Evolutionary conservation across 2,888 invertebrate species (phyloP).

Genomic region (Mythimna impura): DNA sequence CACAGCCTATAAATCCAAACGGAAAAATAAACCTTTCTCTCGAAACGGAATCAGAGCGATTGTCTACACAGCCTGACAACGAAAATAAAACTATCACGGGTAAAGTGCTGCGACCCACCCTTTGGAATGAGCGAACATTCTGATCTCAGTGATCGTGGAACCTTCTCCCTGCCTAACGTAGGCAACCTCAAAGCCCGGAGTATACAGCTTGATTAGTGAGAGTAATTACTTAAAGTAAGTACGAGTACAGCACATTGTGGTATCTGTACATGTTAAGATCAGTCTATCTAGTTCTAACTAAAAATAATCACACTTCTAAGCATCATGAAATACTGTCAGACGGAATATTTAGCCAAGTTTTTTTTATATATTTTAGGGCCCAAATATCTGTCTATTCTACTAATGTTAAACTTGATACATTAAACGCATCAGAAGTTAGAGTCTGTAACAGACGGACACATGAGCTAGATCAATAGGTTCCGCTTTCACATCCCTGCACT

Average conservation of each 20-base stretch:
- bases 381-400: background rate
- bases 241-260: conserved; percentile 9
- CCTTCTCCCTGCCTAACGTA: conserved; percentile 12
- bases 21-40: conserved; percentile 59
- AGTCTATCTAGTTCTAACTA: conserved; percentile 1
- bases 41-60: conserved; percentile 47
- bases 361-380: background rate
- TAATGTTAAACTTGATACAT: conserved; percentile 26
- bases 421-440: conserved; percentile 26
- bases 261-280: background rate
- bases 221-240: conserved; percentile 34
- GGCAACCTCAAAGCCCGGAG: conserved; percentile 14
- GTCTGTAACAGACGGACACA: conserved; percentile 20
- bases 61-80: conserved; percentile 47
- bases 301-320: conserved; percentile 2
- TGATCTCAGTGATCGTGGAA: conserved; percentile 30
- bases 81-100: conserved; percentile 57
- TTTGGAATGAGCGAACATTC: conserved; percentile 38
- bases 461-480: conserved; percentile 55
- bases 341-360: background rate
- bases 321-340: background rate
- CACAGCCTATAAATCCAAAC: conserved; percentile 59
- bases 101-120: conserved; percentile 44
- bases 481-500: conserved; percentile 38
- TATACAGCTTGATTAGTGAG: conserved; percentile 28